Conservation (phyloP, 2,797 vertebrate genomes). For the Sebastes hopkinsi region DNA sequence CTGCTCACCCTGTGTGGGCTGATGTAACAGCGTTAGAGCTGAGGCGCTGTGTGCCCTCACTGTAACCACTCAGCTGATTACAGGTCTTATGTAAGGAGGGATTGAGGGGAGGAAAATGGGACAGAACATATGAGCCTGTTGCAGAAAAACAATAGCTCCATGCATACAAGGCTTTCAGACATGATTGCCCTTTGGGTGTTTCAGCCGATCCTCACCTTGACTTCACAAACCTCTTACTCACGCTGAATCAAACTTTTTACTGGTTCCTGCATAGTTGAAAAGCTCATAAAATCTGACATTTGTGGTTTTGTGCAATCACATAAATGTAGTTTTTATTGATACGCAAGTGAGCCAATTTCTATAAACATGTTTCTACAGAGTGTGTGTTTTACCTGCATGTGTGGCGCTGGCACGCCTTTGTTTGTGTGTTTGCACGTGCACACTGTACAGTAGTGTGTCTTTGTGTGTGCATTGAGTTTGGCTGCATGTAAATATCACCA, state of each 20-base stretch:
- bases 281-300: not conserved
- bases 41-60: slow-evolving; percentile 69
- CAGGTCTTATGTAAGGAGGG: slow-evolving; percentile 83
- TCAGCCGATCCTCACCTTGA: slow-evolving; percentile 7
- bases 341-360: not conserved
- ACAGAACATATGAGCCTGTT: slow-evolving; percentile 74
- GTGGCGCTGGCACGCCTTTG: not conserved
- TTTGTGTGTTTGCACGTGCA: not conserved
- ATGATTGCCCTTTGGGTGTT: slow-evolving; percentile 24
- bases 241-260: not conserved
- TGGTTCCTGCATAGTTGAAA: not conserved
- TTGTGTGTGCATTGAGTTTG: not conserved
- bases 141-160: slow-evolving; percentile 51
- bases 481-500: not conserved
- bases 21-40: slow-evolving; percentile 75
- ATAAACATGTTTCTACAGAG: not conserved
- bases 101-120: slow-evolving; percentile 76
- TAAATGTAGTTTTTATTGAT: not conserved
- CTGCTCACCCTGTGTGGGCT: slow-evolving; percentile 59
- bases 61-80: slow-evolving; percentile 85
- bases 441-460: not conserved
- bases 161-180: slow-evolving; percentile 21
- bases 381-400: not conserved
- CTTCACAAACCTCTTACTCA: slow-evolving; percentile 3
- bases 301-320: not conserved